Conservation (phyloP, 2,888 invertebrate genomes). For the Blastobasis adustella region DNA sequence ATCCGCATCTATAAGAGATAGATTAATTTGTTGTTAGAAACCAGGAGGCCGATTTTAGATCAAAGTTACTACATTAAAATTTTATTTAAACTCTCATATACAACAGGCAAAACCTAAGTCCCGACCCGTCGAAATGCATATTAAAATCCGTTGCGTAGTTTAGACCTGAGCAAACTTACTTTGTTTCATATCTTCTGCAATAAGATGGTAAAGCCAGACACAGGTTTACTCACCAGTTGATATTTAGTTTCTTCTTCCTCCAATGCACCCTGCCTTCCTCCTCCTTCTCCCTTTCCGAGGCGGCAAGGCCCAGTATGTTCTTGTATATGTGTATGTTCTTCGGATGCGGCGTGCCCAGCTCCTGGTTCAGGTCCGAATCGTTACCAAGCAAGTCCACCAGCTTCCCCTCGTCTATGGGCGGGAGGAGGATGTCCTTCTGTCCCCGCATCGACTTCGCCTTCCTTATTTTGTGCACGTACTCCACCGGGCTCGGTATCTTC, state of each 20-base stretch:
- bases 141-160: not conserved
- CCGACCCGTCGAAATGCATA: too few species aligned
- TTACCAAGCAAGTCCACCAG: slow-evolving; percentile 42
- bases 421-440: slow-evolving; percentile 38
- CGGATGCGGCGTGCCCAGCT: slow-evolving; percentile 43
- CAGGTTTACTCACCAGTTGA: slow-evolving; percentile 33
- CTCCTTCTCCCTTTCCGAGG: slow-evolving; percentile 18
- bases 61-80: too few species aligned
- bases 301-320: slow-evolving; percentile 44
- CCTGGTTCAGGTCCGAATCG: slow-evolving; percentile 33
- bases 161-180: not conserved
- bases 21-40: too few species aligned
- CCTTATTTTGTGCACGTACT: slow-evolving; percentile 64
- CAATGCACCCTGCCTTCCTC: slow-evolving; percentile 42
- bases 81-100: too few species aligned
- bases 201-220: not conserved
- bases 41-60: too few species aligned
- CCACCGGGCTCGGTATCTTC: slow-evolving; percentile 30
- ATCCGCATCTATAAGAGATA: too few species aligned
- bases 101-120: too few species aligned
- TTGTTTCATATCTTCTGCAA: too few species aligned
- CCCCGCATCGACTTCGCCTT: slow-evolving; percentile 48
- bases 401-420: slow-evolving; percentile 58
- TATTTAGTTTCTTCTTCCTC: slow-evolving; percentile 49
- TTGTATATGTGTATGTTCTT: slow-evolving; percentile 60